Conservation (phyloP, 92 coral and sea anemone species). For the Blastomussa wellsi region DNA sequence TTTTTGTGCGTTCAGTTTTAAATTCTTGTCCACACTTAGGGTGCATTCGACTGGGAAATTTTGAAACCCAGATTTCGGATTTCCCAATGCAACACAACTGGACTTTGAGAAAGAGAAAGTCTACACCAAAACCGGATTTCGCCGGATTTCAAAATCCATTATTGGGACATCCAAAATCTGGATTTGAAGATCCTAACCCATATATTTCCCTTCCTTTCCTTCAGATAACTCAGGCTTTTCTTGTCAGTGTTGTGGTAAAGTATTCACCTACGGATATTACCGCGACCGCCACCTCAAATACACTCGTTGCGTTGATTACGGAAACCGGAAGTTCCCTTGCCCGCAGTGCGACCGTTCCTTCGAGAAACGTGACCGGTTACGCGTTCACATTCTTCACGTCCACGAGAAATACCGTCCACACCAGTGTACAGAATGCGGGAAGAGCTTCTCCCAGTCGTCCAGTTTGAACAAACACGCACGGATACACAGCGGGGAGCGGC, state of each 20-base stretch:
- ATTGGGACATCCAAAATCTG: no score
- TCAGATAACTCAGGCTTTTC: constrained; percentile 74
- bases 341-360: constrained; percentile 78
- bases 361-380: constrained; percentile 82
- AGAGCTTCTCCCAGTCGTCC: constrained; percentile 84
- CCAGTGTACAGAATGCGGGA: constrained; percentile 66
- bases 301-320: constrained; percentile 74
- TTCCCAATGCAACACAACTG: no score
- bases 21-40: no score
- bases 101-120: no score
- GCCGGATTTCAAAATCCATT: no score
- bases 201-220: background rate
- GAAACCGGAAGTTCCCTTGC: constrained; percentile 82
- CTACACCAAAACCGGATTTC: no score
- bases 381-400: constrained; percentile 82
- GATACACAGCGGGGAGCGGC: constrained; percentile 81
- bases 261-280: constrained; percentile 77
- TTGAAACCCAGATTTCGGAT: no score
- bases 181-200: no score
- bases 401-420: constrained; percentile 86
- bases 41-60: no score
- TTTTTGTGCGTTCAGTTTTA: no score
- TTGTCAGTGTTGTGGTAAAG: constrained; percentile 76
- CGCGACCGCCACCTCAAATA: constrained; percentile 79
- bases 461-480: constrained; percentile 82